Evolutionary conservation across 2,797 vertebrate species (phyloP).

Genomic region (Salarias fasciatus): DNA sequence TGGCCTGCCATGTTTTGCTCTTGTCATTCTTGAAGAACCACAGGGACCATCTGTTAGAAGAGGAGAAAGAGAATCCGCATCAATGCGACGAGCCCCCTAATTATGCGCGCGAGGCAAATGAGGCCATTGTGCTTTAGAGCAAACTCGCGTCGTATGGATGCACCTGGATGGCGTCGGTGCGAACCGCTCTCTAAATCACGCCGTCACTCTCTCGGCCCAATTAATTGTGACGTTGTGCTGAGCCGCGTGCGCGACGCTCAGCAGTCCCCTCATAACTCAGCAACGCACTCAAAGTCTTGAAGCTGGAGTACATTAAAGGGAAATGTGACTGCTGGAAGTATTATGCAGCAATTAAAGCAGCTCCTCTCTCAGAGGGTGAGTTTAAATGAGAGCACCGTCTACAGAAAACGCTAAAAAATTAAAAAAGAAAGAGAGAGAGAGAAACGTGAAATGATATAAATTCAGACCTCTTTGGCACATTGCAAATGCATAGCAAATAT

Average conservation of each 20-base stretch:
- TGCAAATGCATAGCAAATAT: no score
- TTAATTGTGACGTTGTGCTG: conserved; percentile 17
- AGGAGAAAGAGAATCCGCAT: conserved; percentile 43
- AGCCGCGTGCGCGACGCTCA: conserved; percentile 2
- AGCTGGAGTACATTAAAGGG: conserved; percentile 9
- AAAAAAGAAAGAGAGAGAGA: no score
- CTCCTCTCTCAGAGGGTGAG: not conserved
- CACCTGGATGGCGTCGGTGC: conserved; percentile 22
- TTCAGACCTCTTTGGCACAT: not conserved
- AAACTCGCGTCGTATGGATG: conserved; percentile 31
- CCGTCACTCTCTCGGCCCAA: conserved; percentile 13
- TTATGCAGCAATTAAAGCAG: conserved; percentile 16
- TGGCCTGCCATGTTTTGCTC: conserved; percentile 99
- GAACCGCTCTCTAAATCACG: conserved; percentile 20
- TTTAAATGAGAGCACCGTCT: conserved; percentile 5
- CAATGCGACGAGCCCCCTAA: conserved; percentile 34
- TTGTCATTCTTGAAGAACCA: conserved; percentile 99
- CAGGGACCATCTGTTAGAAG: conserved; percentile 91
- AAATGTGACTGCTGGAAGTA: conserved; percentile 5
- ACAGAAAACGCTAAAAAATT: conserved; percentile 4
- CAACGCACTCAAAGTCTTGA: conserved; percentile 8
- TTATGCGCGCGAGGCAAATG: conserved; percentile 43
- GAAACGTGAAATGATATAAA: not conserved
- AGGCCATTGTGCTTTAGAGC: conserved; percentile 22
- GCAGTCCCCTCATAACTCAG: conserved; percentile 8